phyloP scores from a whole-genome alignment of 2,888 invertebrate species.

The Luperina nickerlii region DNA sequence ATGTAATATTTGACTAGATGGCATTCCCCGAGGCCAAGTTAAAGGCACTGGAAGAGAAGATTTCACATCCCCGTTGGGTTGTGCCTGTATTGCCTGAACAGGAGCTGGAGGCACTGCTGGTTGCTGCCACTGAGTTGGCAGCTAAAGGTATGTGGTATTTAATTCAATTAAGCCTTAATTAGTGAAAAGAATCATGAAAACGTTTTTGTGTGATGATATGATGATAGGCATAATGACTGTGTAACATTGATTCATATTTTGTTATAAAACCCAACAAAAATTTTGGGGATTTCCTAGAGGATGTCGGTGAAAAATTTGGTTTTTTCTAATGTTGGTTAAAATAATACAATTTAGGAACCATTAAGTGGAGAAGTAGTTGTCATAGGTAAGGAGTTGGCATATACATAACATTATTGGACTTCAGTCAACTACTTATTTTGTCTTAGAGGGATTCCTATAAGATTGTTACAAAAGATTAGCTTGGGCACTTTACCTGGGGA shows the following conservation, averaged over 20 bases:
- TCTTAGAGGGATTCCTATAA: conserved; percentile 6
- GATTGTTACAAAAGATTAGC: neutral
- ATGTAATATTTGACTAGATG: conserved; percentile 75
- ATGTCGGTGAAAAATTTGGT: neutral
- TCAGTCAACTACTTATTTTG: conserved; percentile 1
- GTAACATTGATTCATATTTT: neutral
- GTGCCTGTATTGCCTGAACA: conserved; percentile 99
- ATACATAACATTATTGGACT: neutral
- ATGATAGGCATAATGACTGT: neutral
- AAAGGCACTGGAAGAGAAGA: conserved; percentile 97
- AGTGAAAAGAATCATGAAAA: neutral
- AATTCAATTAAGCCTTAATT: conserved; percentile 15
- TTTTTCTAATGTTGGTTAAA: neutral
- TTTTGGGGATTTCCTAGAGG: neutral
- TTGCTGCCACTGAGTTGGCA: conserved; percentile 96
- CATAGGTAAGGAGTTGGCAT: neutral
- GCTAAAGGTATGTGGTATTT: conserved; percentile 91
- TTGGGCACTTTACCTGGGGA: conserved; percentile 35
- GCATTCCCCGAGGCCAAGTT: conserved; percentile 96
- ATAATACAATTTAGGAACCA: neutral
- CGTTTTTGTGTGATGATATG: neutral
- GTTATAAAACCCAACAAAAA: neutral
- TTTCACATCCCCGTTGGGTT: conserved; percentile 98
- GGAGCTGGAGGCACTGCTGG: conserved; percentile 97
- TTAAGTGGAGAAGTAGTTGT: neutral